These are phyloP conservation scores for Oxycera nigricornis DNA, from an alignment of 2,888 invertebrate genomes.

Conservation along the genomic window DNA sequence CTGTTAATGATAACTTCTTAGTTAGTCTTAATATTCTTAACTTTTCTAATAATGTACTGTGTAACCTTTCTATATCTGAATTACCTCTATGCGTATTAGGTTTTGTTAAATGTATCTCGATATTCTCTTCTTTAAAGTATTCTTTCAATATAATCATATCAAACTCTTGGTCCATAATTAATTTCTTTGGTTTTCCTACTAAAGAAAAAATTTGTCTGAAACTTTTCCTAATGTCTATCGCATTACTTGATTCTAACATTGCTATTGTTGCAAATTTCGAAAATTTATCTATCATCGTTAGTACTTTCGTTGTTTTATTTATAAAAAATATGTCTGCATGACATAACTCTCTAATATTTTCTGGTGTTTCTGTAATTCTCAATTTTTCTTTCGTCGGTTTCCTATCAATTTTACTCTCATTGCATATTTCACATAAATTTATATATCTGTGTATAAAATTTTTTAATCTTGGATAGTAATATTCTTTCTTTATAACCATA, in stretches of 20 bases:
- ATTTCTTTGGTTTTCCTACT: neutral
- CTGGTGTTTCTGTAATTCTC: slow-evolving; percentile 22
- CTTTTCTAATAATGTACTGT: neutral
- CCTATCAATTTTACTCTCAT: slow-evolving; percentile 9
- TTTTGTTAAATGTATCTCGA: neutral
- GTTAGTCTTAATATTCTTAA: neutral
- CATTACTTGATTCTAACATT: slow-evolving; percentile 8
- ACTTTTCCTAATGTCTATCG: slow-evolving; percentile 20
- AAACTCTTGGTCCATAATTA: neutral
- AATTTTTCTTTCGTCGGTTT: slow-evolving; percentile 39
- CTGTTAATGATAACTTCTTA: slow-evolving; percentile 15
- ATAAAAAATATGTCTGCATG: slow-evolving; percentile 7
- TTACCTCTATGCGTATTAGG: slow-evolving; percentile 3
- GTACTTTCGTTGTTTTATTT: slow-evolving; percentile 10
- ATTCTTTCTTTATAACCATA: neutral
- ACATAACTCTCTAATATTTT: slow-evolving; percentile 11
- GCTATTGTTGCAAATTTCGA: slow-evolving; percentile 9
- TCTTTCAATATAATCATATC: neutral
- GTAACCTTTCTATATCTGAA: neutral
- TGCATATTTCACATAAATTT: neutral
- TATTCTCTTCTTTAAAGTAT: neutral
- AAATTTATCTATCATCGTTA: slow-evolving; percentile 26
- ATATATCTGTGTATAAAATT: neutral
- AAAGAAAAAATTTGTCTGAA: neutral
- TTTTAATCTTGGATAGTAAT: neutral